Evolutionary conservation across 2,888 invertebrate genomes (phyloP).

Genomic region (Oxycera nigricornis): DNA sequence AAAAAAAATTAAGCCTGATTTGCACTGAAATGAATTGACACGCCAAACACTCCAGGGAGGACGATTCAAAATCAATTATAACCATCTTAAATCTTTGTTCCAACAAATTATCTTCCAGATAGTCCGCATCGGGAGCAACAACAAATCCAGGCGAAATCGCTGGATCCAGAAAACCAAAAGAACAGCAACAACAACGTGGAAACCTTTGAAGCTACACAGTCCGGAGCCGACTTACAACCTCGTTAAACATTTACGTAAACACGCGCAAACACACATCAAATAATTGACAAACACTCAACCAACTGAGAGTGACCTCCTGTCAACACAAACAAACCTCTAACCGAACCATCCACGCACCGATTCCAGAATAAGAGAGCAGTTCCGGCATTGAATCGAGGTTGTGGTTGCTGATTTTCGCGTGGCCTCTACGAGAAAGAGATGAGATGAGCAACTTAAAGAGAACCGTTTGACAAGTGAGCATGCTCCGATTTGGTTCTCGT

Average conservation of each 20-base stretch:
- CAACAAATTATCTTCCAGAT: no score
- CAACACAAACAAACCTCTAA: conserved; percentile 33
- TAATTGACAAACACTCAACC: conserved; percentile 39
- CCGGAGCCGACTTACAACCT: conserved; percentile 35
- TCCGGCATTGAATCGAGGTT: conserved; percentile 12
- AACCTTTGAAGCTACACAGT: not conserved
- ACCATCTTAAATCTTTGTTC: no score
- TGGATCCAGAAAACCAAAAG: not conserved
- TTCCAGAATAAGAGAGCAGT: conserved; percentile 3
- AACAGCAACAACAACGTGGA: conserved; percentile 25
- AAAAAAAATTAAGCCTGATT: no score
- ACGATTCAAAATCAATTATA: no score
- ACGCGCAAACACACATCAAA: conserved; percentile 38
- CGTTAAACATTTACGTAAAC: conserved; percentile 41
- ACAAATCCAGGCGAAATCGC: not conserved
- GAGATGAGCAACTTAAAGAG: not conserved
- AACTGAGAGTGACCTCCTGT: conserved; percentile 23
- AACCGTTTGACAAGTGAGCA: not conserved
- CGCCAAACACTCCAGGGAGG: not conserved
- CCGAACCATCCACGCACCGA: conserved; percentile 5
- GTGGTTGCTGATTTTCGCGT: no score
- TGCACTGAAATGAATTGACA: conserved; percentile 7
- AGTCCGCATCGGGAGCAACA: not conserved
- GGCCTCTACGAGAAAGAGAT: not conserved
- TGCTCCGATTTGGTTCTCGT: not conserved